Evolutionary conservation across 1,140 invertebrate species (phyloP).

Genomic region (Magallana ariakensis): DNA sequence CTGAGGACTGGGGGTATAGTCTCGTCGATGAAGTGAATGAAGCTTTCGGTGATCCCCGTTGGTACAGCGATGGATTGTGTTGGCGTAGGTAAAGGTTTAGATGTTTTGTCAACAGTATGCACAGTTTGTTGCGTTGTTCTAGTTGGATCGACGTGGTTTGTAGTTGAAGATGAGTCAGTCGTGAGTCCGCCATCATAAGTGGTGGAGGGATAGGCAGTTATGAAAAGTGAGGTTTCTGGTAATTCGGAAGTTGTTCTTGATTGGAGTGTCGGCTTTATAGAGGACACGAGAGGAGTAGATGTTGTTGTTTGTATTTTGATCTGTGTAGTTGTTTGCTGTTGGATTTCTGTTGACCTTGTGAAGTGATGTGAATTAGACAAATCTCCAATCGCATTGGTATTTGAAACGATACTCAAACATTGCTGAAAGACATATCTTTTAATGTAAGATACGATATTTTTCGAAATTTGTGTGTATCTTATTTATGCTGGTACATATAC

Average conservation of each 20-base stretch:
- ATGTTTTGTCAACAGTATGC: not conserved
- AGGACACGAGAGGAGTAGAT: too few relatives aligned
- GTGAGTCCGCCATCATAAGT: not conserved
- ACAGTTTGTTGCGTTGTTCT: not conserved
- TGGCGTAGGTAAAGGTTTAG: not conserved
- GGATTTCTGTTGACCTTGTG: not conserved
- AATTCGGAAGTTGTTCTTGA: too few relatives aligned
- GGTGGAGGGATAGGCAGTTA: not conserved
- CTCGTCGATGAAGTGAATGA: not conserved
- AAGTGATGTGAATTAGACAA: slow-evolving; percentile 27
- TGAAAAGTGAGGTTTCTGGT: not conserved
- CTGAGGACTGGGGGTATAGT: too few relatives aligned
- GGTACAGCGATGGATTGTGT: not conserved
- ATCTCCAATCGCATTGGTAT: not conserved
- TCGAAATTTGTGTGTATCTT: too few relatives aligned
- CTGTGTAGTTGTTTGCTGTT: not conserved
- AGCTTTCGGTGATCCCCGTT: not conserved
- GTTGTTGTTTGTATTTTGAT: not conserved
- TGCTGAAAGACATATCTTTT: not conserved
- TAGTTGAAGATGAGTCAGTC: not conserved
- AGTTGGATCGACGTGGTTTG: not conserved
- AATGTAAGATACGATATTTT: too few relatives aligned
- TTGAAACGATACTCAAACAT: not conserved
- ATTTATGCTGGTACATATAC: too few relatives aligned
- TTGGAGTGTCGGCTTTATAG: too few relatives aligned